These are phyloP conservation scores for Gallinago nigripennis DNA, from an alignment of 2,797 vertebrate species.

Conservation along the genomic window DNA sequence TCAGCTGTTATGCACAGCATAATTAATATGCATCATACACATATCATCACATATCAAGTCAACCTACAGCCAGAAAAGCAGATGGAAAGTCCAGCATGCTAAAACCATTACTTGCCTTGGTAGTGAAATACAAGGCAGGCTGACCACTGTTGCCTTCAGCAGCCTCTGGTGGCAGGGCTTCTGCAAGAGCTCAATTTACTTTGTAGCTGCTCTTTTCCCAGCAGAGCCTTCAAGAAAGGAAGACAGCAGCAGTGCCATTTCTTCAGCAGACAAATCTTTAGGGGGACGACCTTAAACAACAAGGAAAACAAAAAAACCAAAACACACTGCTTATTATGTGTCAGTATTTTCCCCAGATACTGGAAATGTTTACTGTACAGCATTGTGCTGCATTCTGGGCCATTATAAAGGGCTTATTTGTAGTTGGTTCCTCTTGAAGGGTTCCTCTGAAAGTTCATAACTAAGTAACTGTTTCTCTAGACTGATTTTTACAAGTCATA, in stretches of 20 bases:
- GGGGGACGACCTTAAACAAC: neutral
- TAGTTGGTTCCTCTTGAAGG: neutral
- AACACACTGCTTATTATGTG: neutral
- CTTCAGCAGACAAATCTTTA: neutral
- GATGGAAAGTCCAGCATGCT: neutral
- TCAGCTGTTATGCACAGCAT: neutral
- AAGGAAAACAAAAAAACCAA: rapidly evolving
- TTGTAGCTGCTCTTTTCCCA: neutral
- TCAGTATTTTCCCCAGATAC: neutral
- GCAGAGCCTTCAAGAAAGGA: neutral
- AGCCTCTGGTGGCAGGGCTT: neutral
- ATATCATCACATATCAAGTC: neutral
- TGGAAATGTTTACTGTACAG: neutral
- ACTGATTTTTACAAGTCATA: neutral
- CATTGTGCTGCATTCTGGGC: neutral
- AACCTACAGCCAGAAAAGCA: neutral
- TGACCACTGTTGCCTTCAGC: neutral
- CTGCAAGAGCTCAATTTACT: neutral
- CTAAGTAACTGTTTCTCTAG: neutral
- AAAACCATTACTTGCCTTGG: neutral
- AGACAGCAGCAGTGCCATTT: neutral
- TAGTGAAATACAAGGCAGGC: neutral
- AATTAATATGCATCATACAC: neutral
- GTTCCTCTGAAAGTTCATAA: neutral
- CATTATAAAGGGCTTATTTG: neutral